Percentiles rank a stretch among this genome's conserved stretches.
Evolutionary conservation across 2,888 invertebrate genomes (phyloP).

Genomic region (Adelognathus sp.): DNA sequence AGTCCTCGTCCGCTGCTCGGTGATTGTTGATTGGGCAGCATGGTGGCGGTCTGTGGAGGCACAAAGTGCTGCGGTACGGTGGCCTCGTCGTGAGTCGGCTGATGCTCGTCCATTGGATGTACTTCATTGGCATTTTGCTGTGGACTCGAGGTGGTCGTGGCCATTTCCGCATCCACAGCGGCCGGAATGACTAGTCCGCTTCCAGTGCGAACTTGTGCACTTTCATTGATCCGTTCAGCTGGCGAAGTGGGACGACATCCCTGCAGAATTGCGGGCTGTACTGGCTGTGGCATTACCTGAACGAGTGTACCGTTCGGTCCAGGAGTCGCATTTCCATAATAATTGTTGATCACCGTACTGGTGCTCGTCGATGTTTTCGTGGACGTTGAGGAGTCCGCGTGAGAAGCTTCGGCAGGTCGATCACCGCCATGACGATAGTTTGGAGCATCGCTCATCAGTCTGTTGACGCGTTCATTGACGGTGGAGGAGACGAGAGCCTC

Average conservation of each 20-base stretch:
- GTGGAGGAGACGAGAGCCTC: slow-evolving; percentile 70
- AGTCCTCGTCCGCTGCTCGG: slow-evolving; percentile 63
- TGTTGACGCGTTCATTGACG: slow-evolving; percentile 70
- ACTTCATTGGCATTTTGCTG: too few species aligned
- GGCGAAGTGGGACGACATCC: slow-evolving; percentile 14
- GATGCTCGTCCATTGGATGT: slow-evolving; percentile 62
- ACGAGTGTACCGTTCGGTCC: slow-evolving; percentile 2
- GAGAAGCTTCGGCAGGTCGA: slow-evolving; percentile 9
- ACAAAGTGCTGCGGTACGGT: slow-evolving; percentile 68
- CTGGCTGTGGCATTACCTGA: neutral
- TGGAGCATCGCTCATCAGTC: slow-evolving; percentile 64
- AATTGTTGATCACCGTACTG: slow-evolving; percentile 68
- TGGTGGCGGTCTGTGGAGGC: slow-evolving; percentile 69
- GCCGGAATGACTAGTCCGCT: neutral
- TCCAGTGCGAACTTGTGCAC: neutral
- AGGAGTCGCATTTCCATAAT: slow-evolving; percentile 58
- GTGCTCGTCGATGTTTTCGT: slow-evolving; percentile 58
- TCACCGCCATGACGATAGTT: slow-evolving; percentile 52
- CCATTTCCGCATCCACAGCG: too few species aligned
- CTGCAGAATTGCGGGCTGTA: neutral
- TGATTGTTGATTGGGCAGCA: slow-evolving; percentile 55
- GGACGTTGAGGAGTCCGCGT: too few species aligned
- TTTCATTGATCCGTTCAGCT: neutral
- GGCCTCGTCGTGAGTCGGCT: slow-evolving; percentile 60
- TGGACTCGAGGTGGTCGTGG: too few species aligned